Conservation (phyloP, 2,888 invertebrate genomes). For the Pseudolycoriella hygida region DNA sequence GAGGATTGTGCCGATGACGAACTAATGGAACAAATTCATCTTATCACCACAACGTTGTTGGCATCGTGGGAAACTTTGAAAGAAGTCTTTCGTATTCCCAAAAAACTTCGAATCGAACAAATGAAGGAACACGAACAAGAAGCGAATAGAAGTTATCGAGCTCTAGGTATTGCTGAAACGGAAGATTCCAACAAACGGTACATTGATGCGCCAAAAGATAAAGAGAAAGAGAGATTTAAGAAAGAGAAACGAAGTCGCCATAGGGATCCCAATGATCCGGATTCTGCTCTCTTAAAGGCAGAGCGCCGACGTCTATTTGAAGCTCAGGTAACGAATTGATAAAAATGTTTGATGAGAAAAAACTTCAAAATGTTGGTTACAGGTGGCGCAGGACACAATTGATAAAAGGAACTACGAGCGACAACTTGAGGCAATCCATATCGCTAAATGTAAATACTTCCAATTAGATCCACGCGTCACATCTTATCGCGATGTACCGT, state of each 20-base stretch:
- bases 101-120: slow-evolving; percentile 82
- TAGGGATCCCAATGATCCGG: slow-evolving; percentile 6
- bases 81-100: slow-evolving; percentile 72
- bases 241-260: background rate
- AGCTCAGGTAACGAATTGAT: slow-evolving; percentile 17
- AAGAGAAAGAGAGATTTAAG: background rate
- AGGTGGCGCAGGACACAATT: slow-evolving; percentile 26
- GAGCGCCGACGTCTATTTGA: slow-evolving; percentile 26
- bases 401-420: slow-evolving; percentile 24
- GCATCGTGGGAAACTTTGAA: slow-evolving; percentile 23
- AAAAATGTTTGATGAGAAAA: too few relatives aligned
- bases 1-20: slow-evolving; percentile 2
- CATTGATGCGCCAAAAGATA: background rate
- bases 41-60: slow-evolving; percentile 14
- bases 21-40: slow-evolving; percentile 4
- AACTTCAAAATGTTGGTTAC: too few relatives aligned
- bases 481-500: slow-evolving; percentile 21
- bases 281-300: slow-evolving; percentile 20
- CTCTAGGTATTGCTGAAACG: slow-evolving; percentile 7
- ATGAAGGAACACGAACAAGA: slow-evolving; percentile 91
- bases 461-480: slow-evolving; percentile 21
- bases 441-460: slow-evolving; percentile 25
- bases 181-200: background rate
- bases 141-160: slow-evolving; percentile 43
- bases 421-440: slow-evolving; percentile 19